A percentile compares a stretch with the other conserved stretches of the same genome.
These are phyloP conservation scores for Agrypnus murinus DNA, from an alignment of 2,888 invertebrate species.

Conservation along the genomic window DNA sequence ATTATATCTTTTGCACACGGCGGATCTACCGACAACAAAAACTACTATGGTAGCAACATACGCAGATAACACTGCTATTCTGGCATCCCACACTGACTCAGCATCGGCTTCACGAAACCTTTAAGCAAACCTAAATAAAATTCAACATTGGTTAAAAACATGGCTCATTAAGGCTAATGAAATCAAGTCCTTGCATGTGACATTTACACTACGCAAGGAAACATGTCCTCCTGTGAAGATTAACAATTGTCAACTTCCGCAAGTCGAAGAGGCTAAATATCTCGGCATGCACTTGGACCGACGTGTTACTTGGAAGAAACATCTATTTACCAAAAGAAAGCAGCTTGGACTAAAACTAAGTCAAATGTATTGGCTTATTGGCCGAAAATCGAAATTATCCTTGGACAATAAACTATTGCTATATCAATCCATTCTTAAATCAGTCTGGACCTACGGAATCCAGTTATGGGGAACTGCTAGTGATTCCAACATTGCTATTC, in stretches of 20 bases:
- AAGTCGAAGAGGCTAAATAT: too few relatives aligned
- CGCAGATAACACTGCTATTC: constrained; percentile 39
- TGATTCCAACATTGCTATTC: not conserved
- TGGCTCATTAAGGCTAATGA: constrained; percentile 15
- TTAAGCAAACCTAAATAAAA: constrained; percentile 17
- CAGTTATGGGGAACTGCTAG: too few relatives aligned
- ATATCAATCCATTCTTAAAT: not conserved
- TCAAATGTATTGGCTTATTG: constrained; percentile 14
- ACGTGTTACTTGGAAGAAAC: not conserved
- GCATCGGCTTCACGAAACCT: constrained; percentile 5
- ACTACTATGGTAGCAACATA: constrained; percentile 39
- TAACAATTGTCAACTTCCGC: not conserved
- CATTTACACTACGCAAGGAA: not conserved
- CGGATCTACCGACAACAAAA: constrained; percentile 41
- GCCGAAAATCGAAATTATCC: too few relatives aligned
- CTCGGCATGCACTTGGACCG: not conserved
- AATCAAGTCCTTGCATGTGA: not conserved
- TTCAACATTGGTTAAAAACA: constrained; percentile 16
- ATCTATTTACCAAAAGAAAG: not conserved
- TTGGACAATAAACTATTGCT: constrained; percentile 12
- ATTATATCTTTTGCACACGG: too few relatives aligned
- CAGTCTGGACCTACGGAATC: constrained; percentile 7
- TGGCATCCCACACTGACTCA: constrained; percentile 7
- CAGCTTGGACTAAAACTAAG: constrained; percentile 3
- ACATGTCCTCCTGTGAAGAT: not conserved